Conservation (phyloP, 2,888 invertebrate genomes). For the Machimus atricapillus region DNA sequence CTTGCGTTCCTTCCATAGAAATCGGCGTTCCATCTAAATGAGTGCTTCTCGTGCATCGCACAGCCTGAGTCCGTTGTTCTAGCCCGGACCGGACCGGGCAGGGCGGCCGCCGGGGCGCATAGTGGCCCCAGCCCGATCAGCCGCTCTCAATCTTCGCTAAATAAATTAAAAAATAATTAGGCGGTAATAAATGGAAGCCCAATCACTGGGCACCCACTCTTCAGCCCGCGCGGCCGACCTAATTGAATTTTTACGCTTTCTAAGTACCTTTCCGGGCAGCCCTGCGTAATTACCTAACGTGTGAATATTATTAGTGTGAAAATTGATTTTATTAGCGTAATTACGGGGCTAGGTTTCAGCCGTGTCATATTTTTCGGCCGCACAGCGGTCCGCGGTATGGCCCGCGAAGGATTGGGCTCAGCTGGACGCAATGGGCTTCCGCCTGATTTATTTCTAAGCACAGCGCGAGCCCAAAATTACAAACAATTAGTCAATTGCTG, state of each 20-base stretch:
- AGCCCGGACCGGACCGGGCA: neutral
- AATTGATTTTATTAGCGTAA: slow-evolving; percentile 31
- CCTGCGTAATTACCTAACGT: slow-evolving; percentile 16
- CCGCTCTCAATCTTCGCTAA: slow-evolving; percentile 24
- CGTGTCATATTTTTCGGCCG: neutral
- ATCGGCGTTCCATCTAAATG: slow-evolving; percentile 24
- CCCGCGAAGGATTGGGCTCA: neutral
- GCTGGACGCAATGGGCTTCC: neutral
- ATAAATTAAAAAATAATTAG: slow-evolving; percentile 43
- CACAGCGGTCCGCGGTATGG: neutral
- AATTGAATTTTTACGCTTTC: slow-evolving; percentile 38
- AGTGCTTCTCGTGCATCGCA: slow-evolving; percentile 30
- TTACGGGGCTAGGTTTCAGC: slow-evolving; percentile 1
- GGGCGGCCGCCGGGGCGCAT: neutral
- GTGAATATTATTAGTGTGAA: slow-evolving; percentile 24
- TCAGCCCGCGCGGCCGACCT: neutral
- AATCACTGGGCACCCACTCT: neutral
- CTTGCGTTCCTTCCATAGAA: slow-evolving; percentile 35
- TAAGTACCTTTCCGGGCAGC: slow-evolving; percentile 21
- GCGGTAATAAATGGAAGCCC: slow-evolving; percentile 23
- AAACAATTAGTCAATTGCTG: neutral
- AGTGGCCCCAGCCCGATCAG: neutral
- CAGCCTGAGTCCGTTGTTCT: neutral
- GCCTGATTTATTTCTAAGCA: neutral
- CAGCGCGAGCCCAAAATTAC: neutral